Conservation (phyloP, 2,888 invertebrate genomes). For the Alitta virens region DNA sequence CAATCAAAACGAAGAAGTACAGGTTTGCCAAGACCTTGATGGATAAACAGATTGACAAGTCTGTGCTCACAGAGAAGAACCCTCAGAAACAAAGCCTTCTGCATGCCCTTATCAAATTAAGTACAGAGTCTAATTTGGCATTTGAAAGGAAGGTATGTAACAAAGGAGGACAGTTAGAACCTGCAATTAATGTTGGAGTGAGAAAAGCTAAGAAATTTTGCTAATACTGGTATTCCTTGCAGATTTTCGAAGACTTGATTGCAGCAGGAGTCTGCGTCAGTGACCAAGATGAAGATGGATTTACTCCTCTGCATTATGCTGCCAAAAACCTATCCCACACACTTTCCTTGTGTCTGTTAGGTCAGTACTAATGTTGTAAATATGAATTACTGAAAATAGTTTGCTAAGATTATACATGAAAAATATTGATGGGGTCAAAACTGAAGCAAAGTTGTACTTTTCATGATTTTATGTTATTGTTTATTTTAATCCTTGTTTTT, state of each 20-base stretch:
- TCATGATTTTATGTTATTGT: too few species aligned
- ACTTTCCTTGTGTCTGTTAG: background rate
- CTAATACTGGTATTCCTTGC: background rate
- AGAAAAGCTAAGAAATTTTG: too few species aligned
- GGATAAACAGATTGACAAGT: slow-evolving; percentile 41
- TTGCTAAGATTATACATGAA: too few species aligned
- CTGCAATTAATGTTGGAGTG: too few species aligned
- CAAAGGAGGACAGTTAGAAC: too few species aligned
- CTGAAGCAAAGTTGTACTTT: too few species aligned
- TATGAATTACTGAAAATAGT: too few species aligned
- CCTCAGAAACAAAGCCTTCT: slow-evolving; percentile 53
- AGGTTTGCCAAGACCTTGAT: slow-evolving; percentile 56
- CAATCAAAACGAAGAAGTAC: slow-evolving; percentile 55
- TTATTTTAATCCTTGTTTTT: too few species aligned
- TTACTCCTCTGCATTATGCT: slow-evolving; percentile 55
- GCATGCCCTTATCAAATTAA: slow-evolving; percentile 44
- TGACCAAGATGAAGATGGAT: slow-evolving; percentile 49
- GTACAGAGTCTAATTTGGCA: background rate
- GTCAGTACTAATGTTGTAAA: too few species aligned
- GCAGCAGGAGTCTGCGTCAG: slow-evolving; percentile 36
- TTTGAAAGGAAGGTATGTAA: slow-evolving; percentile 1
- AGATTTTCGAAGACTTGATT: slow-evolving; percentile 10
- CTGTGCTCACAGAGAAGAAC: slow-evolving; percentile 39
- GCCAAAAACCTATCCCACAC: slow-evolving; percentile 40
- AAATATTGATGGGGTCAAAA: too few species aligned